Evolutionary conservation across 2,888 invertebrate species (phyloP).

Genomic region (Chalcosyrphus nemorum): DNA sequence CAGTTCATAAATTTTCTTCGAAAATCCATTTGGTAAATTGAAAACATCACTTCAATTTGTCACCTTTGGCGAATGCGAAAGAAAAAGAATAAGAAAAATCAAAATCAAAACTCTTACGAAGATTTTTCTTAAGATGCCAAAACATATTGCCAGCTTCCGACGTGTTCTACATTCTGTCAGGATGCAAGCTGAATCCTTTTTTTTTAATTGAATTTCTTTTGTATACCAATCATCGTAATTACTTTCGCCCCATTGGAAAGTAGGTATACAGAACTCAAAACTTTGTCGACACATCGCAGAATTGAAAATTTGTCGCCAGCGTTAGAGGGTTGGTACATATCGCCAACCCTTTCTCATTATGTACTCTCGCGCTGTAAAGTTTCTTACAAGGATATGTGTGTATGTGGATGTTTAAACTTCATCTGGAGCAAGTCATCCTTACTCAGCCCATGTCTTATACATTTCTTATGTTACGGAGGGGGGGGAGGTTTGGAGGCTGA

Average conservation of each 20-base stretch:
- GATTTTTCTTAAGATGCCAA: slow-evolving; percentile 4
- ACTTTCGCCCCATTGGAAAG: slow-evolving; percentile 55
- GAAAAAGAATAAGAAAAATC: neutral
- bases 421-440: slow-evolving; percentile 26
- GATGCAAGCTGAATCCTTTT: slow-evolving; percentile 51
- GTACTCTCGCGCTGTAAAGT: neutral
- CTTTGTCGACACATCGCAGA: slow-evolving; percentile 41
- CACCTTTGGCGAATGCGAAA: slow-evolving; percentile 30
- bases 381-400: no score
- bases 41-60: slow-evolving; percentile 38
- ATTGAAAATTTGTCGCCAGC: slow-evolving; percentile 25
- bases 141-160: neutral
- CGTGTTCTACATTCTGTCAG: neutral
- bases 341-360: neutral
- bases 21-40: slow-evolving; percentile 60
- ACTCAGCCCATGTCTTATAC: neutral
- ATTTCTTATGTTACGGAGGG: neutral
- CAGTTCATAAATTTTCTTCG: slow-evolving; percentile 28
- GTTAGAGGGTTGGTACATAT: no score
- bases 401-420: slow-evolving; percentile 23
- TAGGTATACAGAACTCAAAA: slow-evolving; percentile 6
- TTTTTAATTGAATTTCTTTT: slow-evolving; percentile 60
- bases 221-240: slow-evolving; percentile 69
- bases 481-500: neutral
- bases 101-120: neutral